Conservation (phyloP, 2,888 invertebrate genomes). For the Volucella zonaria region DNA sequence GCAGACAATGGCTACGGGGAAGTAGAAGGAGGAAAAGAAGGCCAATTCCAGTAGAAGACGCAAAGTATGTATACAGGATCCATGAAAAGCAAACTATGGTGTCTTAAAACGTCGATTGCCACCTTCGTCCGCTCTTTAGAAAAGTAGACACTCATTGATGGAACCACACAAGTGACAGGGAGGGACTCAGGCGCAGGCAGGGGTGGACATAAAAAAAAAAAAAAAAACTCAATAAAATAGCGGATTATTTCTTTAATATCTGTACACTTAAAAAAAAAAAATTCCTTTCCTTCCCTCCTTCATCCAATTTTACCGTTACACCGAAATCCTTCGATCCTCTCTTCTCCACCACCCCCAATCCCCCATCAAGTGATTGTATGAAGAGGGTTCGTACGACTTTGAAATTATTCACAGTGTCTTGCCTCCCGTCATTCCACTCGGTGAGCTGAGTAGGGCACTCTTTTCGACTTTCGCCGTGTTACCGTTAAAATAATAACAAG, state of each 20-base stretch:
- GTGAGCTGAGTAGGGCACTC: neutral
- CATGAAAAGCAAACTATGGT: slow-evolving; percentile 45
- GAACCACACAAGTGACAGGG: slow-evolving; percentile 7
- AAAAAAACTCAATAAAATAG: slow-evolving; percentile 69
- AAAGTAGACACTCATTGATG: slow-evolving; percentile 47
- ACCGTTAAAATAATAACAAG: slow-evolving; percentile 37
- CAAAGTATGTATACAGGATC: neutral
- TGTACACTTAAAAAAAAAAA: slow-evolving; percentile 45
- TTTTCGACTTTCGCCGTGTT: slow-evolving; percentile 13
- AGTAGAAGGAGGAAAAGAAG: no score
- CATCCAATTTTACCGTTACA: slow-evolving; percentile 4
- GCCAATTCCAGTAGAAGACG: neutral
- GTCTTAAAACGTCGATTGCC: slow-evolving; percentile 25
- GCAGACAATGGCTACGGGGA: neutral
- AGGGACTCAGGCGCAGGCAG: neutral
- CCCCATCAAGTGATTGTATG: neutral
- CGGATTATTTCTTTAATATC: slow-evolving; percentile 72
- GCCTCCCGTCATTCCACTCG: neutral
- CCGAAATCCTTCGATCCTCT: neutral
- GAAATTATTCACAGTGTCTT: slow-evolving; percentile 59
- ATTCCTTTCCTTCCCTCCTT: slow-evolving; percentile 7
- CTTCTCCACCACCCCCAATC: neutral
- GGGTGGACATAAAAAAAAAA: neutral
- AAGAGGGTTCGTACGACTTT: slow-evolving; percentile 62
- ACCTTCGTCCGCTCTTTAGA: slow-evolving; percentile 7